Evolutionary conservation across 2,888 invertebrate genomes (phyloP).

Genomic region (Catotricha subobsoleta): DNA sequence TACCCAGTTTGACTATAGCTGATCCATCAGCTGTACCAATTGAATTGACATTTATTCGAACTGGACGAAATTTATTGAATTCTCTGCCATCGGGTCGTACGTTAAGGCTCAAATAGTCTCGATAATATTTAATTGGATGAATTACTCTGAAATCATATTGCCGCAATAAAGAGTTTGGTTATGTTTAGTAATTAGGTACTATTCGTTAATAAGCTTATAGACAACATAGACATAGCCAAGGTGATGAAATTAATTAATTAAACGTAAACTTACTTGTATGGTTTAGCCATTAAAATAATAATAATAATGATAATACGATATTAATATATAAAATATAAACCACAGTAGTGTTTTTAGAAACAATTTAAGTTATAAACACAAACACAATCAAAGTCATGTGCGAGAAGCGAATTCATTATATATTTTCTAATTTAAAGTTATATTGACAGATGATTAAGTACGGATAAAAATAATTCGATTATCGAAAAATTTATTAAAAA

Average conservation of each 20-base stretch:
- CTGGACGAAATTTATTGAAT: constrained; percentile 49
- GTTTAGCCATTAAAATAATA: constrained; percentile 1
- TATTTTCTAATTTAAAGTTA: too few species aligned
- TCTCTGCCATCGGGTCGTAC: constrained; percentile 62
- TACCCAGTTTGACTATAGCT: constrained; percentile 60
- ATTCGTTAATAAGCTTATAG: too few species aligned
- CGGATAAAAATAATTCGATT: too few species aligned
- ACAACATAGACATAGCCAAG: too few species aligned
- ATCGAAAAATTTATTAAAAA: too few species aligned
- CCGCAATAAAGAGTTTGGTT: background rate
- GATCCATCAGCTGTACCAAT: constrained; percentile 54
- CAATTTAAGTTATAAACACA: too few species aligned
- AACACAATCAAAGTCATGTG: too few species aligned
- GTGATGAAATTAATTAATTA: background rate
- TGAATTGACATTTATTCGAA: constrained; percentile 42
- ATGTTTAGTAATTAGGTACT: background rate
- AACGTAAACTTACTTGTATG: background rate
- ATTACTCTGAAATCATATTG: constrained; percentile 36
- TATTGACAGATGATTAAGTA: too few species aligned
- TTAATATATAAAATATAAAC: too few species aligned
- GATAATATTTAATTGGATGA: constrained; percentile 58
- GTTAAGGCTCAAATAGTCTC: constrained; percentile 50
- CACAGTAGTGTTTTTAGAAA: too few species aligned
- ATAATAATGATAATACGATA: too few species aligned
- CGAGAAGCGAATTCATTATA: too few species aligned